Evolutionary conservation across 2,113 vertebrate genomes (phyloP).

Genomic region (Corythoichthys intestinalis): DNA sequence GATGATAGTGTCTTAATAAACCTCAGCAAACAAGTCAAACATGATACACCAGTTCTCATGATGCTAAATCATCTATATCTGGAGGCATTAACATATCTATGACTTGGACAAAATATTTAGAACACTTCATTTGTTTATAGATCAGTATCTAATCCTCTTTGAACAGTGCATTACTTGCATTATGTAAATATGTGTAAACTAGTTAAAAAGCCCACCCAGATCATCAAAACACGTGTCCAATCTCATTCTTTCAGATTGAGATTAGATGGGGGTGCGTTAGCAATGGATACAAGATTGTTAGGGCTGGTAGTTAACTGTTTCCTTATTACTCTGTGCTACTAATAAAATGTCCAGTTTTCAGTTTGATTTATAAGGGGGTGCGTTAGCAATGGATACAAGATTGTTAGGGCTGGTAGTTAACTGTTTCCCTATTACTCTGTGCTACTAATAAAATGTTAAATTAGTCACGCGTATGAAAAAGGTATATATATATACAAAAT

Average conservation of each 20-base stretch:
- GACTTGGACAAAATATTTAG: slow-evolving; percentile 7
- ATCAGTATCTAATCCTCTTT: neutral
- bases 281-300: neutral
- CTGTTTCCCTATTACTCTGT: no score
- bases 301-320: neutral
- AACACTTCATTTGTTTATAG: neutral
- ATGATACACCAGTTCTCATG: slow-evolving; percentile 44
- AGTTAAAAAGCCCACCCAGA: neutral
- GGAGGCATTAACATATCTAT: slow-evolving; percentile 43
- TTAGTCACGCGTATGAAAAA: no score
- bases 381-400: no score
- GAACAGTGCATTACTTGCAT: neutral
- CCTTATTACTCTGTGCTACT: no score
- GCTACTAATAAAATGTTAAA: no score
- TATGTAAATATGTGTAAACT: slow-evolving; percentile 1
- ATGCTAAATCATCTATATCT: slow-evolving; percentile 35
- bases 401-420: no score
- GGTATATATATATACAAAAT: no score
- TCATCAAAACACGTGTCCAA: neutral
- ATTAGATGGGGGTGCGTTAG: neutral
- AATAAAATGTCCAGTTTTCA: no score
- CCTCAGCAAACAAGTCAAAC: slow-evolving; percentile 46
- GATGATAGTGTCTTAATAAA: slow-evolving; percentile 54
- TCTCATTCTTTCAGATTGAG: neutral
- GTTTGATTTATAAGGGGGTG: no score